Base-by-base conservation (phyloP, 2,797 vertebrate genomes). In the Molossus molossus region DNA sequence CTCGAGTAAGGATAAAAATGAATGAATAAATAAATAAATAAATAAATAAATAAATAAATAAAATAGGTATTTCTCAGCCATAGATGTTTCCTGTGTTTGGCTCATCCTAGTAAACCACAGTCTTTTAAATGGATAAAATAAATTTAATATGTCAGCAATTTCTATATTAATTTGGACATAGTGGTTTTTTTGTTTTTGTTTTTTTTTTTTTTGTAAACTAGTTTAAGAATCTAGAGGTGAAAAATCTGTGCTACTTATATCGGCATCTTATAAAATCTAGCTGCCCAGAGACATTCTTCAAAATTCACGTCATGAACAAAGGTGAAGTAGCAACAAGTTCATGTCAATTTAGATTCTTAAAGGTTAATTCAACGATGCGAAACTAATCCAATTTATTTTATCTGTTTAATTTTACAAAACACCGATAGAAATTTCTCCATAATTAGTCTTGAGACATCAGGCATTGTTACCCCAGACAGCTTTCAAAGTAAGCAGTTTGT, bases 401-500 rank as follows among this genome's bases (percentile, higher is more conserved):
- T 62, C 12, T 70, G 17, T 69, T 70, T 69, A 90, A 81, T 10
- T 79, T 82, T 92, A 21, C 27, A 89, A 90, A 93, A 58, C 29
- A 75, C n/a, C 37, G 27, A 87, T 57, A 75, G 60, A 92, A 90
- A 70, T 77, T 53, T 53, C 60, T 57, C 64, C 53, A 27, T 50
- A 89, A 84, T 88, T 95, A 70, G 33, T 91, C 65, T 83, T n/a
- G 21, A 62, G 25, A 88, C 15, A 60, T 75, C 75, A 96, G 8
- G 29, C 53, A 76, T 84, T 94, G 33, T 87, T 60, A 77, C n/a
- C 65, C 0, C 9, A 65, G 33, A 33, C 1, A 58, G 29, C 25
- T 53, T 62, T 3, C 37, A 27, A 82, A 79, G 40, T 45, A 84
- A 81, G 15, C 18, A 60, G 37, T 60, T 37, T 88, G 23, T 53